Percentiles rank a stretch among this genome's conserved stretches.
Evolutionary conservation across 2,888 invertebrate genomes (phyloP).

Genomic region (Magallana nippona): DNA sequence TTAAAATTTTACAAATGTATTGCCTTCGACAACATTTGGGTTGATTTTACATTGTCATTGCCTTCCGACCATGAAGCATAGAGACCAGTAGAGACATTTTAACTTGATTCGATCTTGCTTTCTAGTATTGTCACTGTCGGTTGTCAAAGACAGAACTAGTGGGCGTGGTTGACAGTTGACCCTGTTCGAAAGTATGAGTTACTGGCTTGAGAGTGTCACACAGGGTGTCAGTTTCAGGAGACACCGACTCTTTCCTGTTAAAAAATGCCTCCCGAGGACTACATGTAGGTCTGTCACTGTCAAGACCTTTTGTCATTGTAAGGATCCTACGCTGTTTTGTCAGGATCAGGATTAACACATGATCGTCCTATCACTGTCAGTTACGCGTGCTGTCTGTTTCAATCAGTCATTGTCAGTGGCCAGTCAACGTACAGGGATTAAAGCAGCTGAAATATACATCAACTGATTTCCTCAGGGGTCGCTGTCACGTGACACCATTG

Average conservation of each 20-base stretch:
- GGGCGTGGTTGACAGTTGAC: not conserved
- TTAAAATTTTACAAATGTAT: too few relatives aligned
- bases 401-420: conserved; percentile 46
- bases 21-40: too few relatives aligned
- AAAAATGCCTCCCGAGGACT: conserved; percentile 27
- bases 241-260: conserved; percentile 45
- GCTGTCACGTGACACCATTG: conserved; percentile 48
- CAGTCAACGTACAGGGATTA: conserved; percentile 12
- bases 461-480: conserved; percentile 49
- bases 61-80: too few relatives aligned
- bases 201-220: conserved; percentile 49
- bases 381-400: not conserved
- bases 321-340: conserved; percentile 38
- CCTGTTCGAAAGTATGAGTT: conserved; percentile 40
- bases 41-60: too few relatives aligned
- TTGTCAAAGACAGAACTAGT: conserved; percentile 40
- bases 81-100: too few relatives aligned
- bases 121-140: conserved; percentile 46
- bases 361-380: not conserved
- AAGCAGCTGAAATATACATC: conserved; percentile 40
- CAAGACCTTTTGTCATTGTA: conserved; percentile 52
- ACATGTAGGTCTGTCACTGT: conserved; percentile 45
- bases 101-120: not conserved
- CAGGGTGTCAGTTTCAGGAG: conserved; percentile 46
- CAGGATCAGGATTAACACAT: conserved; percentile 37